phyloP scores from a whole-genome alignment of 1,140 invertebrate genomes.

The Drosophila burlai region DNA sequence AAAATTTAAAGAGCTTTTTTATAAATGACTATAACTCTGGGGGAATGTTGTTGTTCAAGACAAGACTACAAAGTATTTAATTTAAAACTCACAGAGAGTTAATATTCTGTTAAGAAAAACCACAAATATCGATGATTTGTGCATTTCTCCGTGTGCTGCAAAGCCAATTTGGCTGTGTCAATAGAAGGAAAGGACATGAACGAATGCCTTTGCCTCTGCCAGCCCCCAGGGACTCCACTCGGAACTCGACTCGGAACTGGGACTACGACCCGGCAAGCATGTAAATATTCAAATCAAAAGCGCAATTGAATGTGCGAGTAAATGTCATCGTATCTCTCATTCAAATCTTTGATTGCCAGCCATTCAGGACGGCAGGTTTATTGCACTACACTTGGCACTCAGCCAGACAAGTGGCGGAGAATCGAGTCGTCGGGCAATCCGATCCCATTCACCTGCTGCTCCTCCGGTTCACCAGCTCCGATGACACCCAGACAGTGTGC shows the following conservation, averaged over 20 bases:
- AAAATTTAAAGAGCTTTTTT: too few relatives aligned
- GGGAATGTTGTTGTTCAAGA: too few relatives aligned
- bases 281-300: constrained; percentile 83
- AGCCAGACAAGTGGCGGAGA: constrained; percentile 43
- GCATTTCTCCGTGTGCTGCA: constrained; percentile 14
- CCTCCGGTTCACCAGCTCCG: constrained; percentile 38
- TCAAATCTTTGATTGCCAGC: constrained; percentile 84
- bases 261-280: constrained; percentile 54
- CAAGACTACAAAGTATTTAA: neutral
- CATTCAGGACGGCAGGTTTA: constrained; percentile 78
- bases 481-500: constrained; percentile 74
- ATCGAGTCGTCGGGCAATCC: constrained; percentile 2
- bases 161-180: constrained; percentile 80
- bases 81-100: neutral
- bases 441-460: constrained; percentile 61
- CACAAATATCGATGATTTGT: too few relatives aligned
- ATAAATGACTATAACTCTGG: too few relatives aligned
- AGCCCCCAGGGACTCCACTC: constrained; percentile 19
- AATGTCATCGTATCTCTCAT: constrained; percentile 84
- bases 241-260: constrained; percentile 28
- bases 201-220: constrained; percentile 39
- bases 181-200: constrained; percentile 61
- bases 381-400: constrained; percentile 82
- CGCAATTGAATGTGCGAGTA: constrained; percentile 81
- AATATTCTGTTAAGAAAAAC: neutral